Conservation (phyloP, 2,888 invertebrate genomes). For the Apotomis betuletana region DNA sequence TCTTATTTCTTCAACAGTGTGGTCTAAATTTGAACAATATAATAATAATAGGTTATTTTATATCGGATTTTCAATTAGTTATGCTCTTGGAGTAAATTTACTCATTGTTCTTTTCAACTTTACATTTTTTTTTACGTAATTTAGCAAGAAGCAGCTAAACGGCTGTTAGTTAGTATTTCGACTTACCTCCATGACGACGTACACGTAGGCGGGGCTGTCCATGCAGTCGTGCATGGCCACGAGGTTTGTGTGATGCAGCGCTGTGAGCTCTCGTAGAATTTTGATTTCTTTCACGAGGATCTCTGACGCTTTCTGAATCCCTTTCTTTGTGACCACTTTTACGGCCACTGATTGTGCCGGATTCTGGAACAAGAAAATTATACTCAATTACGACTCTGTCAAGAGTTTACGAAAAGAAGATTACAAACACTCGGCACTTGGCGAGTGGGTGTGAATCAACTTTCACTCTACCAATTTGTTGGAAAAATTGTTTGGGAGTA, state of each 20-base stretch:
- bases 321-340: slow-evolving; percentile 99
- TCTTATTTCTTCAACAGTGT: not conserved
- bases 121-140: too few relatives aligned
- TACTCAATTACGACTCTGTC: not conserved
- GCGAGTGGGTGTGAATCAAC: slow-evolving; percentile 5
- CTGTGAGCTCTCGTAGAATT: slow-evolving; percentile 98
- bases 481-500: not conserved
- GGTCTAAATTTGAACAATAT: not conserved
- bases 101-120: too few relatives aligned
- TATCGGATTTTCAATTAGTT: too few relatives aligned
- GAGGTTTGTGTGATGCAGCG: slow-evolving; percentile 98
- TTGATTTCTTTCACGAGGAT: slow-evolving; percentile 99
- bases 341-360: slow-evolving; percentile 95
- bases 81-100: too few relatives aligned
- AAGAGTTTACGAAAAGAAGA: too few relatives aligned
- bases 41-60: too few relatives aligned
- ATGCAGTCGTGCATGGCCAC: slow-evolving; percentile 99
- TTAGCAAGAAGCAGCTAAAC: too few relatives aligned
- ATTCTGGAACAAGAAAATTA: slow-evolving; percentile 84
- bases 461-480: slow-evolving; percentile 17
- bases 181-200: slow-evolving; percentile 98
- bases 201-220: slow-evolving; percentile 97
- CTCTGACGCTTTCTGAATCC: slow-evolving; percentile 97
- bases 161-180: not conserved
- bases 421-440: slow-evolving; percentile 8